phyloP scores from a whole-genome alignment of 2,113 vertebrate genomes.

The Hydropotes inermis region DNA sequence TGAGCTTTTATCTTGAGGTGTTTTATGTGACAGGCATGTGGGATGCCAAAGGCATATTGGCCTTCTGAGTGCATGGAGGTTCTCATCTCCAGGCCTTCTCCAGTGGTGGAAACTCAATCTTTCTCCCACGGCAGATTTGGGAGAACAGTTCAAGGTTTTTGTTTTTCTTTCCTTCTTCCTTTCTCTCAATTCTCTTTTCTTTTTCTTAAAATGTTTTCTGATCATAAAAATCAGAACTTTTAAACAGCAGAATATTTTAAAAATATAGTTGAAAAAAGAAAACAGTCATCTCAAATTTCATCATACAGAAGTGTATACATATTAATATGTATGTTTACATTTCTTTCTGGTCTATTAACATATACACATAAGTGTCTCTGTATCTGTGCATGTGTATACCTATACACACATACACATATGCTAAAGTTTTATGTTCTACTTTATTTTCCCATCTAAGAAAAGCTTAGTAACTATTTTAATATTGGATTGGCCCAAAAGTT shows the following conservation, averaged over 20 bases:
- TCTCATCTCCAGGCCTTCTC: background rate
- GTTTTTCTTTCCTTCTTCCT: background rate
- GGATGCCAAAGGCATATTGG: background rate
- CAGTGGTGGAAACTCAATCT: no score
- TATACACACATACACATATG: background rate
- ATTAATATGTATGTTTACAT: background rate
- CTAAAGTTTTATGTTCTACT: background rate
- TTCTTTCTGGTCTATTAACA: background rate
- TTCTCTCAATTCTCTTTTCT: background rate
- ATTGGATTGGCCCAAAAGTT: background rate
- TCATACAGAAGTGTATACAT: background rate
- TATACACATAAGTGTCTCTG: background rate
- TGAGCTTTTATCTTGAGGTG: background rate
- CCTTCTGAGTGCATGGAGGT: background rate
- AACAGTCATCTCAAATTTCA: background rate
- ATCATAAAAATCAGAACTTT: background rate
- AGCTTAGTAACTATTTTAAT: background rate
- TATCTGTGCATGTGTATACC: background rate
- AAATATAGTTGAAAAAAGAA: background rate
- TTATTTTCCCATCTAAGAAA: background rate
- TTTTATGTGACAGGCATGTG: background rate
- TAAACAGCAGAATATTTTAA: background rate
- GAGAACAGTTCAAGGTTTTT: background rate
- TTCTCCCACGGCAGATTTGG: background rate
- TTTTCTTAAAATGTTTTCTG: background rate